Evolutionary conservation across 2,888 invertebrate genomes (phyloP), one percentile per base, ranked within the genome.

Genomic region (Tortrix viridana): DNA sequence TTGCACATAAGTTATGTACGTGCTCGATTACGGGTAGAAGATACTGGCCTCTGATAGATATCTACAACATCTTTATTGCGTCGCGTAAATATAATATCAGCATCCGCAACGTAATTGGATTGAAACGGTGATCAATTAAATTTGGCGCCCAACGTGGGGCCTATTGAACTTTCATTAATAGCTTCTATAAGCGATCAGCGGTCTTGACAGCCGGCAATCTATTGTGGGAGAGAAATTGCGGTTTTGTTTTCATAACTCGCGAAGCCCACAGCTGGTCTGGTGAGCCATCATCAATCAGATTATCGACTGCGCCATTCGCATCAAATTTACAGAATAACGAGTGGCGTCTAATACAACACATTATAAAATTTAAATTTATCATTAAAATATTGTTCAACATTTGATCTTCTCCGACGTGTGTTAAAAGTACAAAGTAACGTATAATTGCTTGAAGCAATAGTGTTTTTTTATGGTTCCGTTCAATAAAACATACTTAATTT

Each of bases 141-240:
- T 70, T 23, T 75, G 72, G 69, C 71, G 66, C 72, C 72, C 73
- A 69, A 70, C 72, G 41, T 69, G 72, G 67, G 67, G 20, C 64
- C 38, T 32, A 44, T 56, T 55, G 49, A 48, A 52, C 37, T 44
- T 53, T 41, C 22, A 56, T 62, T 56, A 53, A 60, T 58, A 32
- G 43, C 57, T 23, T 19, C 37, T 20, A 19, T 19, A 43, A 55
- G 44, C 44, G 23, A 54, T 54, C 26, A 26, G 23, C 4, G 41
- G 12, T 7, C 20, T 20, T 38, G 59, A 46, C 59, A 60, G 26
- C 52, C 14, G 26, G 50, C 56, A 41, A 62, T 57, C 41, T 38
- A 60, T 53, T 46, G 23, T 44, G 38, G 47, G 18, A 47, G 26
- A 44, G 43, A 37, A 22, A 23, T 50, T 57, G 57, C 16, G 44